Conservation (phyloP, 2,888 invertebrate genomes). For the Hemicrepidius hirtus region DNA sequence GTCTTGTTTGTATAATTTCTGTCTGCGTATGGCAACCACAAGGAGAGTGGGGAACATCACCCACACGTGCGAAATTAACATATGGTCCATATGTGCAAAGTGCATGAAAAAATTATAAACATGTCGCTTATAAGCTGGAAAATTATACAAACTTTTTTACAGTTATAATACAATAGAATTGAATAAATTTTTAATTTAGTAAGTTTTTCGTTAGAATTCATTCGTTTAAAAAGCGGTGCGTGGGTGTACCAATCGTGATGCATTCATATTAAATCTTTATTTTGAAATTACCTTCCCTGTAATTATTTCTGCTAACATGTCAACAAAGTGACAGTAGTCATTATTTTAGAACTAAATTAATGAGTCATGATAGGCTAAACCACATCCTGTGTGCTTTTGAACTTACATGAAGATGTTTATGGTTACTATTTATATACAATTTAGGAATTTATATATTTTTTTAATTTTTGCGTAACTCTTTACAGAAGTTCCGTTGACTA, state of each 20-base stretch:
- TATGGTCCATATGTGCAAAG: not conserved
- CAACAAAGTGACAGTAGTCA: conserved; percentile 1
- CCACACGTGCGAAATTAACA: conserved; percentile 15
- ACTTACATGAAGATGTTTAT: not conserved
- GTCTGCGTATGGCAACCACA: conserved; percentile 22
- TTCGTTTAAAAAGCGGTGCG: too few relatives aligned
- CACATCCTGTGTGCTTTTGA: conserved; percentile 27
- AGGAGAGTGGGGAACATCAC: not conserved
- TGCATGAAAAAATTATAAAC: not conserved
- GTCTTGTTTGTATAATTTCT: conserved; percentile 3
- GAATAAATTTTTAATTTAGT: too few relatives aligned
- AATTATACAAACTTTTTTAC: too few relatives aligned
- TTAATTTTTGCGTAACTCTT: too few relatives aligned
- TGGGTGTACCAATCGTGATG: too few relatives aligned
- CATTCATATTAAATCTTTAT: too few relatives aligned
- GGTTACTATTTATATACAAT: not conserved
- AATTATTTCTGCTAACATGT: conserved; percentile 27
- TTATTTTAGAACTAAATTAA: conserved; percentile 28
- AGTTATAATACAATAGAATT: too few relatives aligned
- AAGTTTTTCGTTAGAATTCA: too few relatives aligned
- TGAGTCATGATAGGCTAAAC: conserved; percentile 25
- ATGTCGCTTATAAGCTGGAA: too few relatives aligned
- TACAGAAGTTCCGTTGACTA: too few relatives aligned
- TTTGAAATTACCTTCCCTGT: not conserved
- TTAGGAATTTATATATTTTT: not conserved